Percentiles rank a stretch among this genome's conserved stretches.
These are phyloP conservation scores for Drosophila subobscura DNA, from an alignment of 1,140 invertebrate species.

Conservation along the genomic window DNA sequence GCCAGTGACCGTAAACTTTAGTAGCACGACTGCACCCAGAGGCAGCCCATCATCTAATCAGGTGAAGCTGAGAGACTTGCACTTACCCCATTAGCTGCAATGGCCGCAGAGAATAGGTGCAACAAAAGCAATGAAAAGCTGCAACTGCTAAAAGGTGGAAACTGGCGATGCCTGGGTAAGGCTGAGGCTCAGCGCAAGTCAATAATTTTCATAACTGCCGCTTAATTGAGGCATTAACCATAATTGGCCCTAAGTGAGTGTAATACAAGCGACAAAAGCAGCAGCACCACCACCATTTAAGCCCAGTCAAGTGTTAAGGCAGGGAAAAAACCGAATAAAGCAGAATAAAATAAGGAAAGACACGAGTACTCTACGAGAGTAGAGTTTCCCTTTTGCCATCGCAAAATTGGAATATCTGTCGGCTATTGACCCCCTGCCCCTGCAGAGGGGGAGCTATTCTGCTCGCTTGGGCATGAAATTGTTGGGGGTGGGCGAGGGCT, in stretches of 20 bases:
- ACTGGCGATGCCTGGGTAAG: neutral
- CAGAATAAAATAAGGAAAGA: conserved; percentile 20
- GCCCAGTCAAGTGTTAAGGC: conserved; percentile 69
- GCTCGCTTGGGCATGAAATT: conserved; percentile 66
- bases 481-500: conserved; percentile 4
- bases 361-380: conserved; percentile 33
- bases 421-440: conserved; percentile 49
- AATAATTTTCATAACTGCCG: conserved; percentile 81
- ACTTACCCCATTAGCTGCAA: conserved; percentile 54
- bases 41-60: conserved; percentile 45
- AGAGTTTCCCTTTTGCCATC: conserved; percentile 8
- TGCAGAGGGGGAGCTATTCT: conserved; percentile 41
- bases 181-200: conserved; percentile 46
- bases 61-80: conserved; percentile 29
- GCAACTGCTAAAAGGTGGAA: conserved; percentile 30
- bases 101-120: conserved; percentile 28
- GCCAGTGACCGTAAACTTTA: conserved; percentile 20
- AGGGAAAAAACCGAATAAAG: conserved; percentile 30
- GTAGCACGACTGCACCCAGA: conserved; percentile 7
- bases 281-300: conserved; percentile 22
- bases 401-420: neutral
- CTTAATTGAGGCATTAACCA: conserved; percentile 77
- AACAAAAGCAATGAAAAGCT: conserved; percentile 7
- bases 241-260: conserved; percentile 77
- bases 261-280: conserved; percentile 62